Percentiles rank a stretch among this genome's conserved stretches.
phyloP scores from a whole-genome alignment of 2,797 vertebrate species.

The Oreortyx pictus region DNA sequence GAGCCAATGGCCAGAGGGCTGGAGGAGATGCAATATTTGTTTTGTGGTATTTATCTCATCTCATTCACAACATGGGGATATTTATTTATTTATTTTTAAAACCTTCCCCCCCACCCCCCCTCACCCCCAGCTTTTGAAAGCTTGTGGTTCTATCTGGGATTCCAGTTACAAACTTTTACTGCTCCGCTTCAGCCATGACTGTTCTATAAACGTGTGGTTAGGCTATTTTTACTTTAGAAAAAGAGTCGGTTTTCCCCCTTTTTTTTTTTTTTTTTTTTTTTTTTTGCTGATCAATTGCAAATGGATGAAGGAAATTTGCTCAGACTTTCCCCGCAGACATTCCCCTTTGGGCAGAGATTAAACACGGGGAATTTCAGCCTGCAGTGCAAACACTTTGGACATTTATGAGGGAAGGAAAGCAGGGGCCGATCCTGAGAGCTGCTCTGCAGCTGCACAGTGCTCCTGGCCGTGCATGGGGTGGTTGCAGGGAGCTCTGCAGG shows the following conservation, averaged over 20 bases:
- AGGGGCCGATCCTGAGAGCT: background rate
- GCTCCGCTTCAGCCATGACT: background rate
- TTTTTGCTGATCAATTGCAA: constrained; percentile 25
- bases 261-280: background rate
- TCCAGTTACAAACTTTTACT: constrained; percentile 13
- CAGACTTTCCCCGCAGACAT: background rate
- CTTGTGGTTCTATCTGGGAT: background rate
- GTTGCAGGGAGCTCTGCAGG: too few species aligned
- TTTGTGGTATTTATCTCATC: constrained; percentile 3
- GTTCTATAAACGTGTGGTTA: background rate
- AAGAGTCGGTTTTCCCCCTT: background rate
- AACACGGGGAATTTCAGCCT: background rate
- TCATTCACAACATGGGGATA: background rate
- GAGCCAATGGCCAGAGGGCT: background rate
- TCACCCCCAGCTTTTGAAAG: background rate
- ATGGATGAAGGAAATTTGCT: background rate
- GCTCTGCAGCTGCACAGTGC: background rate
- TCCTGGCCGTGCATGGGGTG: too few species aligned
- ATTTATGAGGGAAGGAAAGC: constrained; percentile 9
- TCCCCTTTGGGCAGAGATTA: background rate
- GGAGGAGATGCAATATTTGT: background rate
- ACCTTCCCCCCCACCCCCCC: background rate
- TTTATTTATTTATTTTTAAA: background rate
- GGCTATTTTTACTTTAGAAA: background rate
- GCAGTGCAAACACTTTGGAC: constrained; percentile 21